These are phyloP conservation scores for Scaptomyza polygonia DNA, from an alignment of 2,888 invertebrate species.

Conservation along the genomic window DNA sequence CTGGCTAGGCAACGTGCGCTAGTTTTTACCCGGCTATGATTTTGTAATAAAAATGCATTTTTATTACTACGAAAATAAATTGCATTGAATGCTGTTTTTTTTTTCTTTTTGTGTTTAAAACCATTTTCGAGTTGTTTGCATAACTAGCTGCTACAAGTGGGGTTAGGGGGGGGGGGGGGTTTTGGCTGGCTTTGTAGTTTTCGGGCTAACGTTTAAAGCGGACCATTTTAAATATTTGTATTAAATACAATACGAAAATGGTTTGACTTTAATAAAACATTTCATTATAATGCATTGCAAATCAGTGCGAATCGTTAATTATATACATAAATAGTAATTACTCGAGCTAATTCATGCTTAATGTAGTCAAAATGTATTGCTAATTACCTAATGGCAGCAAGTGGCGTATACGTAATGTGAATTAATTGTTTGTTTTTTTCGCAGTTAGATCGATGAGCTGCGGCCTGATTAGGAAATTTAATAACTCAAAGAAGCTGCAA, in stretches of 20 bases:
- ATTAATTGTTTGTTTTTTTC: slow-evolving; percentile 28
- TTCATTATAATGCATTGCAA: too few relatives aligned
- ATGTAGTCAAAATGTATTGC: slow-evolving; percentile 48
- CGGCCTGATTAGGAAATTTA: slow-evolving; percentile 9
- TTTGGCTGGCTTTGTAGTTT: too few relatives aligned
- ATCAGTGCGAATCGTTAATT: slow-evolving; percentile 5
- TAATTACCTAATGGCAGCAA: slow-evolving; percentile 36
- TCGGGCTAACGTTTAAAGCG: too few relatives aligned
- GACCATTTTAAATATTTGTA: too few relatives aligned
- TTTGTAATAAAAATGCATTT: slow-evolving; percentile 76
- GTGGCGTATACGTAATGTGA: slow-evolving; percentile 51
- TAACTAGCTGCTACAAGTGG: slow-evolving; percentile 13
- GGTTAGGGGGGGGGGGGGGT: too few relatives aligned
- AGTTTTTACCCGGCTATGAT: slow-evolving; percentile 69
- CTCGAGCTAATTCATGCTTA: slow-evolving; percentile 54
- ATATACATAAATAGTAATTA: slow-evolving; percentile 34
- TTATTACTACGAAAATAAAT: slow-evolving; percentile 72
- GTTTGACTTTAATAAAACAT: slow-evolving; percentile 1
- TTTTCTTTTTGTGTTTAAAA: slow-evolving; percentile 16
- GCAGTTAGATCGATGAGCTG: not conserved
- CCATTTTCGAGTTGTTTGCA: slow-evolving; percentile 50
- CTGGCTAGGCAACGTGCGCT: slow-evolving; percentile 40
- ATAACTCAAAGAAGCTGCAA: slow-evolving; percentile 5
- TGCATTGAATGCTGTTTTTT: slow-evolving; percentile 57
- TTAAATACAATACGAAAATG: slow-evolving; percentile 2